Evolutionary conservation across 2,888 invertebrate species (phyloP).

Genomic region (Hypomecis atomaria): DNA sequence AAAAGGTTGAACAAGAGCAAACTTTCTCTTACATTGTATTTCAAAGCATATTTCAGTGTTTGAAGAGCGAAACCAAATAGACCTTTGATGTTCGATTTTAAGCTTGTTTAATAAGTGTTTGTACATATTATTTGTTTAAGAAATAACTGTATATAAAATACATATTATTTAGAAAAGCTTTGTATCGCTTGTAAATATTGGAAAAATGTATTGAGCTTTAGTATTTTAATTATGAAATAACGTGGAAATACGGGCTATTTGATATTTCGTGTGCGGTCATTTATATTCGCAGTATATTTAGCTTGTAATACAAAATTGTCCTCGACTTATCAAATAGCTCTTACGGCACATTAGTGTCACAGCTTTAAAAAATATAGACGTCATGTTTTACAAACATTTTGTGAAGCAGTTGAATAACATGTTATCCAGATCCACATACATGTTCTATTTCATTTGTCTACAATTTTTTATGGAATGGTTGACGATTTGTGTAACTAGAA

Average conservation of each 20-base stretch:
- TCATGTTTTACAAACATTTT: too few species aligned
- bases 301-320: slow-evolving; percentile 9
- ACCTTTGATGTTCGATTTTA: slow-evolving; percentile 32
- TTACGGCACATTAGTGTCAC: neutral
- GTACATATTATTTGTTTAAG: slow-evolving; percentile 34
- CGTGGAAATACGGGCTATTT: slow-evolving; percentile 16
- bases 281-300: slow-evolving; percentile 5
- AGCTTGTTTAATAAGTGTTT: slow-evolving; percentile 31
- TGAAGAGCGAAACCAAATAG: slow-evolving; percentile 31
- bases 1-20: slow-evolving; percentile 31
- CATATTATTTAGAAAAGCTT: slow-evolving; percentile 43
- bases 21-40: slow-evolving; percentile 32
- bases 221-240: slow-evolving; percentile 24
- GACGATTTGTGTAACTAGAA: too few species aligned
- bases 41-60: slow-evolving; percentile 40
- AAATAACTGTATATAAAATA: slow-evolving; percentile 47
- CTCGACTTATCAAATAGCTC: slow-evolving; percentile 7
- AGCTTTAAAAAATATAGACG: too few species aligned
- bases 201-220: slow-evolving; percentile 36
- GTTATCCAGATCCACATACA: too few species aligned
- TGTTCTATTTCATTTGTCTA: too few species aligned
- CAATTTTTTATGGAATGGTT: too few species aligned
- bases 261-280: slow-evolving; percentile 8
- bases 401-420: too few species aligned
- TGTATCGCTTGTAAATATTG: slow-evolving; percentile 57